These are phyloP conservation scores for Mustela lutreola DNA, from an alignment of 2,113 vertebrate genomes.

Conservation along the genomic window DNA sequence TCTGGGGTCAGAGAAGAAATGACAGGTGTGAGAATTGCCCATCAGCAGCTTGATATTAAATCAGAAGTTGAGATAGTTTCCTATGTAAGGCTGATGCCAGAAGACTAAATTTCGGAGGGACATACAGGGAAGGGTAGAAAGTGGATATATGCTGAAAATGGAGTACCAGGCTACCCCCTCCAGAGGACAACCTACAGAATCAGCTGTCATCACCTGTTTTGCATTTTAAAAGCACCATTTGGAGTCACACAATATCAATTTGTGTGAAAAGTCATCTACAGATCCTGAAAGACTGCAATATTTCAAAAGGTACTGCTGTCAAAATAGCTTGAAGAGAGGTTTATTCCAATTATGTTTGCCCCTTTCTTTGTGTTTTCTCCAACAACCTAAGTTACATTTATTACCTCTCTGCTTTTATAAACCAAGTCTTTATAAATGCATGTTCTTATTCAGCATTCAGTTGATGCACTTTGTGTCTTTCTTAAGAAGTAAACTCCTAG, in stretches of 20 bases:
- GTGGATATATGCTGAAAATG: neutral
- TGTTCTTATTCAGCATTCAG: neutral
- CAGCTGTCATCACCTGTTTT: neutral
- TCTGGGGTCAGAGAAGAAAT: neutral
- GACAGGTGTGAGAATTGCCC: neutral
- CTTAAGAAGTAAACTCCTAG: neutral
- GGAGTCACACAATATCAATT: neutral
- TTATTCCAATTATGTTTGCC: neutral
- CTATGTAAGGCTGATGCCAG: neutral
- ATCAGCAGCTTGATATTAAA: neutral
- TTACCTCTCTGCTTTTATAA: neutral
- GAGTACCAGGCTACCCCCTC: neutral
- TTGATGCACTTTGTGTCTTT: neutral
- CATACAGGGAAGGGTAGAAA: neutral
- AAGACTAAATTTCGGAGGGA: neutral
- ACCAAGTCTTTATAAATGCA: neutral
- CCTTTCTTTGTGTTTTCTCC: neutral
- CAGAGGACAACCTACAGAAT: neutral
- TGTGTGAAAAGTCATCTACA: neutral
- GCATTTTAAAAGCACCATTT: neutral
- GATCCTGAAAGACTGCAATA: neutral
- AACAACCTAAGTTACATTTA: neutral
- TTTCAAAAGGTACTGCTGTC: neutral
- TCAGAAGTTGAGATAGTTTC: neutral
- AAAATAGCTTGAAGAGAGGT: neutral